These are phyloP conservation scores for Ormia ochracea DNA, from an alignment of 2,888 invertebrate species.

Conservation along the genomic window DNA sequence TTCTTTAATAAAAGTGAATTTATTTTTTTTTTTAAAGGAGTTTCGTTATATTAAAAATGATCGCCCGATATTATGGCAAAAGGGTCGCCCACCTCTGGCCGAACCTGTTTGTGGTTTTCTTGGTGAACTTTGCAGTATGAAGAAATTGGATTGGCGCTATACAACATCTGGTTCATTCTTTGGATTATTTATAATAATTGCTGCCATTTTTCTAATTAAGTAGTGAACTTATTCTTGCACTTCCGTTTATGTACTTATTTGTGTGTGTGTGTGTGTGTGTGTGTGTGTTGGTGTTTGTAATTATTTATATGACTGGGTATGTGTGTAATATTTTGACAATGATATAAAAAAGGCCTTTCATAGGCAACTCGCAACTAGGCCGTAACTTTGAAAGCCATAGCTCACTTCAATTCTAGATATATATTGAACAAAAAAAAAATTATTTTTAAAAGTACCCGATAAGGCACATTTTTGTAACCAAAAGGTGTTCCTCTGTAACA, in stretches of 20 bases:
- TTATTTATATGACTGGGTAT: neutral
- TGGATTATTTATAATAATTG: conserved; percentile 82
- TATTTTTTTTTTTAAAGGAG: conserved; percentile 75
- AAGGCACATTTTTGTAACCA: too few relatives aligned
- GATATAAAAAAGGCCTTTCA: too few relatives aligned
- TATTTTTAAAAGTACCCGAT: too few relatives aligned
- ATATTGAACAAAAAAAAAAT: too few relatives aligned
- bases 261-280: neutral
- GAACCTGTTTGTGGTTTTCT: conserved; percentile 92
- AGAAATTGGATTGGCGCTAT: conserved; percentile 82
- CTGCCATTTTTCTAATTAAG: conserved; percentile 83
- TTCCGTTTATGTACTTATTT: neutral
- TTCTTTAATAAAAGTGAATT: neutral
- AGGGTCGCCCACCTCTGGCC: conserved; percentile 84
- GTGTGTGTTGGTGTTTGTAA: neutral
- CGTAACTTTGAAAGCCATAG: too few relatives aligned
- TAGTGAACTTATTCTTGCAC: conserved; percentile 72
- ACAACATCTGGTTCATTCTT: conserved; percentile 82
- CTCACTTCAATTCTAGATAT: too few relatives aligned
- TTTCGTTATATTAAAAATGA: conserved; percentile 82
- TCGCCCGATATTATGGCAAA: conserved; percentile 86
- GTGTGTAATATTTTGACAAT: neutral
- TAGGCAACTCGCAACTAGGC: too few relatives aligned
- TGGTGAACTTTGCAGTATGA: conserved; percentile 83
- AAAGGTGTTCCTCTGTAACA: too few relatives aligned